Base-by-base conservation (phyloP, 1,140 invertebrate species). In the Drosophila oshimai region DNA sequence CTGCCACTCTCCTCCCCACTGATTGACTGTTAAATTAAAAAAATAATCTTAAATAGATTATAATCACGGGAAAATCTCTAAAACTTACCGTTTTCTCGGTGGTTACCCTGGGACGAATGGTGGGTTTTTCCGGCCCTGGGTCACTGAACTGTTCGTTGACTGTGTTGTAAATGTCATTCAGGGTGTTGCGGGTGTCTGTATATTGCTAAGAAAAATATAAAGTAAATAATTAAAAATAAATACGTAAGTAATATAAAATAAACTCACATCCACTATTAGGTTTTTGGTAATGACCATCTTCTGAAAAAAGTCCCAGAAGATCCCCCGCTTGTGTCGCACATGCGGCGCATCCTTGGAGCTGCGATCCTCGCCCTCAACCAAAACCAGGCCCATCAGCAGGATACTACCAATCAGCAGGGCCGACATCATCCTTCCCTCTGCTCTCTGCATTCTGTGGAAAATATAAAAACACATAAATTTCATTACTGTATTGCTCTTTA, bases 281-380 rank as follows among this genome's bases (percentile, higher is more conserved):
- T 90, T 90, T 24, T 90, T 90, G 1, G 89, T 90, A 6, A 76
- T 84, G 18, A 84, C 60, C 47, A 90, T 79, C 60, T 90, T 90
- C 42, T 90, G 89, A n/a, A 90, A 74, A 22, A 90, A 89, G 13
- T 90, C 89, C 89, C 84, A 90, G 37, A 90, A 83, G 4, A 86
- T 74, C 6, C 84, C 89, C 0, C 89, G 77, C 33, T 90, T 90
- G 33, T 57, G 60, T 0, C 84, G 67, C n/a, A 62, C 41, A 20
- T 84, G 73, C 0, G 71, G 47, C 2, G 29, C 53, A 47, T 71
- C 37, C 18, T 39, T 18, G 0, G 45, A 2, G 3, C 36, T 20
- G 6, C 28, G 36, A 12, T 20, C 33, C 2, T 15, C 9, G 5
- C 28, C 42, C 1, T 37, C 36, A 0, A 62, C 61, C 6, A 46